Evolutionary conservation across 2,888 invertebrate genomes (phyloP), one percentile per base, ranked within the genome.

Genomic region (Coelinius sp.): DNA sequence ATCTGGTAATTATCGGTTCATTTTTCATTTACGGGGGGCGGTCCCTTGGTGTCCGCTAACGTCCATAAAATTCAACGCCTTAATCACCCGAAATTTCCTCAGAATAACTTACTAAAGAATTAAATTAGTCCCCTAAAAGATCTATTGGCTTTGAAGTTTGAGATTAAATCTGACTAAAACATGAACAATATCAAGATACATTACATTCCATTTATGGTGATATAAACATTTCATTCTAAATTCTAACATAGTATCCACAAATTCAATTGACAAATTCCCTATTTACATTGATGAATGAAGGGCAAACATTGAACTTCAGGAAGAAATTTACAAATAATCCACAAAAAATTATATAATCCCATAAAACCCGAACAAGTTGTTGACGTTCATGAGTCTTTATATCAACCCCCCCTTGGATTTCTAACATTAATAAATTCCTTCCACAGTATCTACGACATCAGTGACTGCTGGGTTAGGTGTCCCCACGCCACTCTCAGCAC

Each of bases 311-410:
- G n/a, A 41, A 41, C 2, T n/a, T n/a, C n/a, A 41, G 41, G 35
- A 35, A 1, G 35, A 10, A 35, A 35, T 35, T 10, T 35, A 35
- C 35, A 41, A n/a, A 12, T 41, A 41, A 41, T n/a, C 10, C n/a
- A 12, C n/a, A 41, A 12, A 41, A n/a, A 41, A 41, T 41, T n/a
- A n/a, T 41, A n/a, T 12, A n/a, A 41, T 41, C 41, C 41, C 41
- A 41, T n/a, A 41, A 41, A 41, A 41, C 1, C n/a, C 41, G n/a
- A n/a, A 41, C 44, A 17, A 56, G 46, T 65, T 70, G 70, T 64
- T 41, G 52, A 64, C 35, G 25, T 64, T 64, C 49, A 53, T 53
- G 27, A 53, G 25, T 53, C 27, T 22, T 53, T n/a, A 53, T 53
- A n/a, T 53, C 14, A 25, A 25, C 12, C 6, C 12, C 24, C 52